Base-by-base conservation (phyloP, 2,113 vertebrate species). In the Australoheros scitulus region DNA sequence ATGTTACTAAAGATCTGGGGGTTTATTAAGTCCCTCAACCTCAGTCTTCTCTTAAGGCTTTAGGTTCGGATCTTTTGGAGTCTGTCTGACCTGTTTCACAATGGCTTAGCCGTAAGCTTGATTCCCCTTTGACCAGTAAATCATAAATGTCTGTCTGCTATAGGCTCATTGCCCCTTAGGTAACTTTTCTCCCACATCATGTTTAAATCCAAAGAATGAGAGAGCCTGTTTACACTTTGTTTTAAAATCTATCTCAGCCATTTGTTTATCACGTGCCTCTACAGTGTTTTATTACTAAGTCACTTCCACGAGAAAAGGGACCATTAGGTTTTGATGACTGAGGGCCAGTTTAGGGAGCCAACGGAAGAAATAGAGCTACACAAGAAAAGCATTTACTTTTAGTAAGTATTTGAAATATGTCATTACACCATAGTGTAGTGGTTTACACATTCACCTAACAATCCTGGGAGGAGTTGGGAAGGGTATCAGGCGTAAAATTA, bases 61-160 rank as follows among this genome's bases (percentile, higher is more conserved):
- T 41, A 0, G 47, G 52, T 80, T 87, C 2, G 1, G 79, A 75
- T 78, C 61, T 82, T 77, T 68, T 80, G 70, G 47, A 58, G 56
- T 79, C 64, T 26, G 11, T 72, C 47, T 11, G 58, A 76, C 26
- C 18, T 24, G 20, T 34, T 9, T 72, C 6, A 29, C 17, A 26
- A 38, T 7, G 34, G 14, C 38, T 15, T 56, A 22, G n/a, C 11
- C 8, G 20, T 50, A 6, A 61, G 43, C 22, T 74, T 24, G 22
- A 7, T 61, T 59, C 59, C 14, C 52, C 61, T 14, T 60, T 72
- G 38, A 70, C 64, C 26, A 34, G 36, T 41, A 52, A 72, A 72
- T 11, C 13, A 3, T 7, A 72, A 72, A 0, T 7, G 0, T 34
- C 47, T 34, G 18, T 72, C 3, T 72, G 26, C 47, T 32, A 32